These are phyloP conservation scores for Centruroides vittatus DNA, from an alignment of 1,140 invertebrate species.

Conservation along the genomic window DNA sequence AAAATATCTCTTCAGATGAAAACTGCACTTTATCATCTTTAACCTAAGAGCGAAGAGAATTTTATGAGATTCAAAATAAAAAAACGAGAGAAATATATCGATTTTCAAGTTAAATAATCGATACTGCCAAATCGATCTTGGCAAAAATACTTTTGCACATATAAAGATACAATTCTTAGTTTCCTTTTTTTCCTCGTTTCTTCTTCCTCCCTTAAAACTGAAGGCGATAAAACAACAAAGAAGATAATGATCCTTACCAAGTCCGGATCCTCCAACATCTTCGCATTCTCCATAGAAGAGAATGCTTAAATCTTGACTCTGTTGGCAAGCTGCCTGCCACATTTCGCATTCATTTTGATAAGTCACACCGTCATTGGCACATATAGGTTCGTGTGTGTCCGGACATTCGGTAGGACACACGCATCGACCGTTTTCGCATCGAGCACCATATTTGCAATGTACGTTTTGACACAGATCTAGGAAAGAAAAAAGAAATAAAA, in stretches of 20 bases:
- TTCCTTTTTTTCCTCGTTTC: no score
- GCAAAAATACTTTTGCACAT: no score
- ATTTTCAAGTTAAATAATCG: no score
- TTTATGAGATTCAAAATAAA: no score
- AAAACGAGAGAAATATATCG: no score
- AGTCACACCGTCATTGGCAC: constrained; percentile 65
- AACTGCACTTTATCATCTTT: no score
- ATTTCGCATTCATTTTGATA: constrained; percentile 75
- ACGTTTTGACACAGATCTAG: constrained; percentile 62
- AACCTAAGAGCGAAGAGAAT: no score
- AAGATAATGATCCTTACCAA: constrained; percentile 1
- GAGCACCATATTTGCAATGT: constrained; percentile 59
- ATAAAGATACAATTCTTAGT: no score
- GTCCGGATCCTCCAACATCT: constrained; percentile 36
- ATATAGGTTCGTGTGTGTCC: constrained; percentile 42
- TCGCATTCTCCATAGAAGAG: constrained; percentile 68
- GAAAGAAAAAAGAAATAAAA: neutral
- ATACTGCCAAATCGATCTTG: no score
- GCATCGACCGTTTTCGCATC: constrained; percentile 64
- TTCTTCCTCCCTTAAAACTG: no score
- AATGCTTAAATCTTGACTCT: constrained; percentile 34
- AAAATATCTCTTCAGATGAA: no score
- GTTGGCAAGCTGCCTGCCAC: constrained; percentile 44
- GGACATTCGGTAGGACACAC: constrained; percentile 63
- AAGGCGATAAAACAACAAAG: neutral